Conservation (phyloP, 2,113 vertebrate species). For the Phasianus colchicus region DNA sequence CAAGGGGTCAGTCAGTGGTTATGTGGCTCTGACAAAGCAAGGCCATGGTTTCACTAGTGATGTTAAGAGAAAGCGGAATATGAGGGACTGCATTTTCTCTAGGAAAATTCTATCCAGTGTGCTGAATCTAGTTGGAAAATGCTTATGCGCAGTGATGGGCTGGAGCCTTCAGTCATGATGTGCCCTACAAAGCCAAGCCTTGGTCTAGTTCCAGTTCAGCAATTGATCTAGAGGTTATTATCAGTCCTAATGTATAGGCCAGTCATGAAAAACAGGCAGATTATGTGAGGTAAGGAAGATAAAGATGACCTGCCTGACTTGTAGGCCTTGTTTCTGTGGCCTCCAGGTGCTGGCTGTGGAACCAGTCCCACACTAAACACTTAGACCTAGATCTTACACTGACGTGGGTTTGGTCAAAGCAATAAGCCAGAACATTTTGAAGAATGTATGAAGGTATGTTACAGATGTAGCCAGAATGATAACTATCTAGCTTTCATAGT, state of each 20-base stretch:
- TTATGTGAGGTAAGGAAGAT: background rate
- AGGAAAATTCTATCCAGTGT: background rate
- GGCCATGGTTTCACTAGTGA: background rate
- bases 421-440: background rate
- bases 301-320: background rate
- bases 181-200: background rate
- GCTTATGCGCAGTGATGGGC: background rate
- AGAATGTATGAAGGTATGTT: background rate
- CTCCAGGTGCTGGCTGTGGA: background rate
- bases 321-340: background rate
- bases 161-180: background rate
- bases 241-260: background rate
- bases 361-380: background rate
- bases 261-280: background rate
- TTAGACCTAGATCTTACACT: background rate
- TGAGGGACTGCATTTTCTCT: background rate
- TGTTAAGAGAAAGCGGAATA: background rate
- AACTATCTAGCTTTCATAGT: background rate
- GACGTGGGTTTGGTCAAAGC: background rate
- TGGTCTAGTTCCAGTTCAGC: rapidly evolving
- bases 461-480: background rate
- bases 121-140: background rate
- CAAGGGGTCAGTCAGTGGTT: background rate
- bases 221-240: background rate
- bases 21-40: background rate